Base-by-base conservation (phyloP, 2,888 invertebrate species). In the Cybosia mesomella region DNA sequence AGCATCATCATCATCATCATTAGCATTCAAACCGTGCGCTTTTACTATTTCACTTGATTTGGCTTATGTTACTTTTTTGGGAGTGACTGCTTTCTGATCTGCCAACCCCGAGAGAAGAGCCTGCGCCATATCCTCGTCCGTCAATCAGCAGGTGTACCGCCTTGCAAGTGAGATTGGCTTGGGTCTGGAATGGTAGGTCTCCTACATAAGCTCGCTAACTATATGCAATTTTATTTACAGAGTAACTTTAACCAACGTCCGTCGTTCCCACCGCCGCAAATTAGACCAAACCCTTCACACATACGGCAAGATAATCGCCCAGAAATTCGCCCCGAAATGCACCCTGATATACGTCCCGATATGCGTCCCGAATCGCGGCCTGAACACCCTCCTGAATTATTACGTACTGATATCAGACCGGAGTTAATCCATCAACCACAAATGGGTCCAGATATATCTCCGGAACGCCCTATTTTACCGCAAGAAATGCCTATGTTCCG, bases 171-270 rank as follows among this genome's bases (percentile, higher is more conserved):
- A n/a, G n/a, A n/a, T n/a, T n/a, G n/a, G n/a, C n/a, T n/a, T n/a
- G n/a, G n/a, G n/a, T n/a, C n/a, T n/a, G n/a, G n/a, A n/a, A n/a
- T n/a, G n/a, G n/a, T n/a, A n/a, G n/a, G n/a, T n/a, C n/a, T n/a
- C n/a, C n/a, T n/a, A n/a, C n/a, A n/a, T n/a, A n/a, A n/a, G n/a
- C n/a, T n/a, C n/a, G n/a, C n/a, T n/a, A n/a, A n/a, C n/a, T n/a
- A n/a, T n/a, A 34, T 58, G 21, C 0, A 39, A 22, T 63, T 66
- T 61, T 59, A 5, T 70, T 87, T 84, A 32, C 87, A 94, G 94
- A 89, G 88, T 2, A 91, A 92, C 73, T 93, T 90, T 79, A 80
- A 81, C 28, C 89, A 87, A 5, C 88, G 93, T 1, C 74, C 86
- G 0, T 86, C 89, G 0, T 93, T 91, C 74, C 91, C 92, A 0